Conservation (phyloP, 1,140 invertebrate species). For the Heliothis virescens region DNA sequence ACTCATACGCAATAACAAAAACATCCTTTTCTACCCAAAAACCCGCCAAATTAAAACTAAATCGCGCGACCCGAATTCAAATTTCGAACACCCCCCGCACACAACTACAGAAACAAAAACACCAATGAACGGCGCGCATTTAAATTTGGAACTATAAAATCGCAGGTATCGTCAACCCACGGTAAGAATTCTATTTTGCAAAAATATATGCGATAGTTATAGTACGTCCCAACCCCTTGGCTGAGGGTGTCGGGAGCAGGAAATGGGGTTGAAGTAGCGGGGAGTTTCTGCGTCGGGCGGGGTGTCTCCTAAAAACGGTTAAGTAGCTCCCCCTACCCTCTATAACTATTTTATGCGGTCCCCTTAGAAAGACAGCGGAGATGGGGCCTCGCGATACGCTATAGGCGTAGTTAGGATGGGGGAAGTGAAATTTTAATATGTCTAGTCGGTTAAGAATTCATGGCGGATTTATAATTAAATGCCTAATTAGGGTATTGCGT, state of each 20-base stretch:
- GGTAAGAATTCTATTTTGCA: constrained; percentile 81
- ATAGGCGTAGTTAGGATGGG: constrained; percentile 70
- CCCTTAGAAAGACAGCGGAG: constrained; percentile 84
- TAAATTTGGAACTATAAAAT: constrained; percentile 69
- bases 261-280: constrained; percentile 77
- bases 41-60: constrained; percentile 83
- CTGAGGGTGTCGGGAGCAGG: constrained; percentile 67
- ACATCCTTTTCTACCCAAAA: constrained; percentile 65
- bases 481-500: constrained; percentile 78
- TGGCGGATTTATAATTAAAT: constrained; percentile 83
- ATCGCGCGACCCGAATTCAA: constrained; percentile 81
- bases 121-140: constrained; percentile 70
- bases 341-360: constrained; percentile 86
- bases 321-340: constrained; percentile 84
- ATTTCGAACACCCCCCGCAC: constrained; percentile 64
- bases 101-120: constrained; percentile 71
- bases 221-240: constrained; percentile 56
- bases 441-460: constrained; percentile 84
- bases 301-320: constrained; percentile 86
- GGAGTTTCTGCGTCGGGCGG: constrained; percentile 74
- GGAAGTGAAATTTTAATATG: constrained; percentile 84
- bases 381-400: constrained; percentile 77
- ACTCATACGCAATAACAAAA: constrained; percentile 53
- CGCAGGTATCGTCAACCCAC: constrained; percentile 80
- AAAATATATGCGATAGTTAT: constrained; percentile 85